Evolutionary conservation across 2,113 vertebrate genomes (phyloP).

Genomic region (Symphodus melops): DNA sequence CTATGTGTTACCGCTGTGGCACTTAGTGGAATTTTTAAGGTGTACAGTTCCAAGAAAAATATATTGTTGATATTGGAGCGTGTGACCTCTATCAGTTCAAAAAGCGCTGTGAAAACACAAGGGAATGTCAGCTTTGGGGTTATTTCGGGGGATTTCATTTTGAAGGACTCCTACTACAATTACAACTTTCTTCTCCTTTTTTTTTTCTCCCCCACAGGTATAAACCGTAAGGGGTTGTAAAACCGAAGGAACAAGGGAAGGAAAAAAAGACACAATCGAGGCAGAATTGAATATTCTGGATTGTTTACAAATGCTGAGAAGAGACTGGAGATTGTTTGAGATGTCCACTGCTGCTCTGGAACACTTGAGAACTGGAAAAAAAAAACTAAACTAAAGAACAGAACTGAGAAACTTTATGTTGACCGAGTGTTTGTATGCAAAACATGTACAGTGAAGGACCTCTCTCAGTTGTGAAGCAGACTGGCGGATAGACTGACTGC

Average conservation of each 20-base stretch:
- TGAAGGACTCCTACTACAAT: not conserved
- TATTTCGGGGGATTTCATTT: conserved; percentile 2
- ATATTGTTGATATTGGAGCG: not conserved
- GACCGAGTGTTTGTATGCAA: conserved; percentile 79
- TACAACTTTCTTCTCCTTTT: not conserved
- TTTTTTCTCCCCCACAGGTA: conserved; percentile 70
- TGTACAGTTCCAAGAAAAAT: conserved; percentile 48
- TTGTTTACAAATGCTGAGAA: conserved; percentile 93
- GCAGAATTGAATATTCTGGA: conserved; percentile 87
- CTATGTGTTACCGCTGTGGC: conserved; percentile 56
- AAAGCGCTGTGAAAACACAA: not conserved
- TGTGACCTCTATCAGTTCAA: conserved; percentile 4
- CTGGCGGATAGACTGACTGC: conserved; percentile 36
- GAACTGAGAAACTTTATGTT: conserved; percentile 65
- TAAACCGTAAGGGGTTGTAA: conserved; percentile 72
- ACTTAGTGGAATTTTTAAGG: conserved; percentile 36
- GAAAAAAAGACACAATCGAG: conserved; percentile 78
- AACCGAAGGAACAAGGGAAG: conserved; percentile 20
- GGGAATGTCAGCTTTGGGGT: not conserved
- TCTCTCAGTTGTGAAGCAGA: conserved; percentile 49
- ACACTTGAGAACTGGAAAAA: conserved; percentile 89
- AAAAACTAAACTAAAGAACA: conserved; percentile 21
- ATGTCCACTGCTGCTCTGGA: conserved; percentile 95
- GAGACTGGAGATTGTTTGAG: conserved; percentile 89
- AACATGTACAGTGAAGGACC: conserved; percentile 77